Evolutionary conservation across 2,113 vertebrate genomes (phyloP).

Genomic region (Puffinus mauretanicus): DNA sequence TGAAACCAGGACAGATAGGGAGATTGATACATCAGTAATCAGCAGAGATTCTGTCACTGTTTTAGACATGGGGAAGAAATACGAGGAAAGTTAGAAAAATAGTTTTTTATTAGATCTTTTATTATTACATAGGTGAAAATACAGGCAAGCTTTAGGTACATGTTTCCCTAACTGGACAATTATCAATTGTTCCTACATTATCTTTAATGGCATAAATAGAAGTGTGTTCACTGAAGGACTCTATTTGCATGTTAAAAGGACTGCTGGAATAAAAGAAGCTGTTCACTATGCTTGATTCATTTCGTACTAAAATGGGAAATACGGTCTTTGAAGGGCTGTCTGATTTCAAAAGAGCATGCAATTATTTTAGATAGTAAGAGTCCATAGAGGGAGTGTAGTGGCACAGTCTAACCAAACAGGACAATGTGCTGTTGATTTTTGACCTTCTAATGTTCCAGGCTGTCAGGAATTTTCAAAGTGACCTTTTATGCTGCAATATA

Average conservation of each 20-base stretch:
- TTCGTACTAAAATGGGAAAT: constrained; percentile 36
- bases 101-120: neutral
- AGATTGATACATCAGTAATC: neutral
- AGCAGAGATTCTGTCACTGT: neutral
- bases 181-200: neutral
- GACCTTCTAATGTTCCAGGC: constrained; percentile 53
- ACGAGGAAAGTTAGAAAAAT: neutral
- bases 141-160: neutral
- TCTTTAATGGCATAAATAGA: neutral
- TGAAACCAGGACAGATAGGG: neutral
- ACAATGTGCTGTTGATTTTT: constrained; percentile 54
- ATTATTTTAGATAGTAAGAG: constrained; percentile 50
- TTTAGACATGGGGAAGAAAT: neutral
- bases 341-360: constrained; percentile 33
- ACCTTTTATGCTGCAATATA: constrained; percentile 52
- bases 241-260: constrained; percentile 23
- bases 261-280: neutral
- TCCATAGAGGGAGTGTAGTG: neutral
- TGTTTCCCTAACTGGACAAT: neutral
- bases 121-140: neutral
- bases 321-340: neutral
- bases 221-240: neutral
- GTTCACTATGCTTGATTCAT: constrained; percentile 28
- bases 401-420: neutral
- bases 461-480: constrained; percentile 59